Conservation (phyloP, 35 echinoderm and acorn worm species). For the Apostichopus parvimensis region DNA sequence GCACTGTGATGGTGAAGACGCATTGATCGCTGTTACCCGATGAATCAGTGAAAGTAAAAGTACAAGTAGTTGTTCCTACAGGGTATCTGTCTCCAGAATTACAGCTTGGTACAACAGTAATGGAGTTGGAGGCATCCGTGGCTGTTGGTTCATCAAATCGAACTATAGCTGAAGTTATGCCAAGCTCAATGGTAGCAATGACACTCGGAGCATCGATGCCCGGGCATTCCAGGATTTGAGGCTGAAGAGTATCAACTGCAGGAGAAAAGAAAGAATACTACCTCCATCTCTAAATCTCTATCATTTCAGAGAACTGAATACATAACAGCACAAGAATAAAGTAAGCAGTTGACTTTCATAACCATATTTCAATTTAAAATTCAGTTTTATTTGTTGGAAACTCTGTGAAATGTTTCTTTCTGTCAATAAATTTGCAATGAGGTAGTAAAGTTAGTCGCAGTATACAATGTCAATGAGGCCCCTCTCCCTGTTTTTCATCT, state of each 20-base stretch:
- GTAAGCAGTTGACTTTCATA: no score
- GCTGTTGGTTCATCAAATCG: background rate
- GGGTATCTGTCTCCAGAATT: slow-evolving; percentile 4
- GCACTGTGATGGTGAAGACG: background rate
- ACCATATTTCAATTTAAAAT: no score
- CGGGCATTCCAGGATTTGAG: background rate
- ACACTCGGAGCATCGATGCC: background rate
- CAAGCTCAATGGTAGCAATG: background rate
- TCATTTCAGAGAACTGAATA: no score
- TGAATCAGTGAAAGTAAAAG: slow-evolving; percentile 2
- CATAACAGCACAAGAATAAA: no score
- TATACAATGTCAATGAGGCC: no score
- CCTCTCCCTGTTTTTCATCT: no score
- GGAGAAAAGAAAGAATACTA: background rate
- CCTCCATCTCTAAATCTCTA: no score
- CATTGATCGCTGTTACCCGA: background rate
- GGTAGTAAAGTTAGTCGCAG: no score
- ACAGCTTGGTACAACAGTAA: background rate
- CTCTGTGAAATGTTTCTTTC: no score
- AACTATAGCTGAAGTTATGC: background rate
- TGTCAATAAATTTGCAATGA: no score
- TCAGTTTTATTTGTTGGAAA: no score
- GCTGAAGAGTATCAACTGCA: slow-evolving; percentile 7
- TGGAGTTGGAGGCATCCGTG: background rate
- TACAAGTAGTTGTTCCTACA: slow-evolving; percentile 16